Conservation (phyloP, 2,888 invertebrate genomes). For the Octonoba sinensis region DNA sequence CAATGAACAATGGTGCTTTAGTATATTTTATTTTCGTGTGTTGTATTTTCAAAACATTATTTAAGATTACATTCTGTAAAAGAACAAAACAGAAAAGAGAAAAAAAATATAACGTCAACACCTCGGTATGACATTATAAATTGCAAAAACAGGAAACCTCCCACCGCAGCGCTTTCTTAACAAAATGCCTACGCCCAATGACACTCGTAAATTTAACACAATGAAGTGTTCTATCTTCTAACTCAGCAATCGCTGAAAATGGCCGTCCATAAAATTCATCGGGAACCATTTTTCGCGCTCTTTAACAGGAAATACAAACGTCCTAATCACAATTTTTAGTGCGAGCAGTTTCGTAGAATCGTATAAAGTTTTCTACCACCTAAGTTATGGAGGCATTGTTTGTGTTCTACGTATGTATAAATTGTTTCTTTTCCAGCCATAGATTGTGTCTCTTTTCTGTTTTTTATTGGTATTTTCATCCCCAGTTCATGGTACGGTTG, state of each 20-base stretch:
- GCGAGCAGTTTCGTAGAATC: conserved; percentile 33
- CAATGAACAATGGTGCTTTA: too few species aligned
- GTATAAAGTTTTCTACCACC: conserved; percentile 32
- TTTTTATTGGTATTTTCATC: conserved; percentile 33
- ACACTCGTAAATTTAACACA: conserved; percentile 1
- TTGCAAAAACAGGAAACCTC: too few species aligned
- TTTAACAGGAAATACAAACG: conserved; percentile 47
- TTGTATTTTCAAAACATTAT: too few species aligned
- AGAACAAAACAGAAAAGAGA: too few species aligned
- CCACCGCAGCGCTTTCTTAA: too few species aligned
- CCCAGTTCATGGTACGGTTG: conserved; percentile 35
- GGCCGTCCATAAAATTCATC: conserved; percentile 32
- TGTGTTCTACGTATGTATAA: conserved; percentile 44
- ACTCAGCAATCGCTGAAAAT: background rate
- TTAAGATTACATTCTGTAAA: too few species aligned
- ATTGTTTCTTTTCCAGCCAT: conserved; percentile 53
- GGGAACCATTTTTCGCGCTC: conserved; percentile 18
- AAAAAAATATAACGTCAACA: too few species aligned
- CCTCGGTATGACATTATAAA: too few species aligned
- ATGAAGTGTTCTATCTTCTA: conserved; percentile 3
- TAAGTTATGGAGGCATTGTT: conserved; percentile 48
- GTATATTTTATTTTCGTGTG: too few species aligned
- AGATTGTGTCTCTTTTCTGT: conserved; percentile 32
- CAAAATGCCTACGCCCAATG: too few species aligned
- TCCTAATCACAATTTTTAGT: conserved; percentile 23